Base-by-base conservation (phyloP, 1,140 invertebrate genomes). In the Cryptotermes secundus region DNA sequence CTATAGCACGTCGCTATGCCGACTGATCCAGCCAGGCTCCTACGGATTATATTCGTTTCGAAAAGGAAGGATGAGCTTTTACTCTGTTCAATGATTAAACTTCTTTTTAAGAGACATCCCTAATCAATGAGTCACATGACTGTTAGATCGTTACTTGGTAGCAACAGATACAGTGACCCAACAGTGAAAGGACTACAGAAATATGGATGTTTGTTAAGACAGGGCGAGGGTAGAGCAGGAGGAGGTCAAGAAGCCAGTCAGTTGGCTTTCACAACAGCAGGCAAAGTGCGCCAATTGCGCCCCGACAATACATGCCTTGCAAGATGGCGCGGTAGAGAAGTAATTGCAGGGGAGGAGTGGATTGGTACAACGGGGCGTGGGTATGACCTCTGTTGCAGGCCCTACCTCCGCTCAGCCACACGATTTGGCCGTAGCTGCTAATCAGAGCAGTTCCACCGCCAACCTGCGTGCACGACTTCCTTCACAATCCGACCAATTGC, bases 351-450 rank as follows among this genome's bases (percentile, higher is more conserved):
- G 59, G 59, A 26, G 59, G 59, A 72, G 59, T 49, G 45, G 45
- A 49, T 49, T 49, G 45, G 14, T 72, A 31, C 59, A 31, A n/a
- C 59, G 59, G 59, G 59, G 59, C 59, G 59, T 72, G 59, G 59
- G 59, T 72, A 72, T 72, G 59, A 72, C 59, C 59, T 72, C 59
- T 72, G 59, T 6, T 31, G 59, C 59, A 72, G 59, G 45, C 45
- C 59, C 2, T 31, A 72, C 59, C 59, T 72, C 59, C 59, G 16
- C 3, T 1, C 59, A 72, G 59, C 45, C 59, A 72, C 59, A 72
- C 59, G 59, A 72, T 72, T 72, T 72, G 59, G n/a, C 59, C 59
- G 16, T 31, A 31, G 59, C 59, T 72, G 59, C 59, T 72, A 72
- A 72, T 72, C 59, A 72, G 59, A 72, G 59, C 45, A 49, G 45